These are phyloP conservation scores for Amiota mariae DNA, from an alignment of 2,888 invertebrate genomes.

Conservation along the genomic window DNA sequence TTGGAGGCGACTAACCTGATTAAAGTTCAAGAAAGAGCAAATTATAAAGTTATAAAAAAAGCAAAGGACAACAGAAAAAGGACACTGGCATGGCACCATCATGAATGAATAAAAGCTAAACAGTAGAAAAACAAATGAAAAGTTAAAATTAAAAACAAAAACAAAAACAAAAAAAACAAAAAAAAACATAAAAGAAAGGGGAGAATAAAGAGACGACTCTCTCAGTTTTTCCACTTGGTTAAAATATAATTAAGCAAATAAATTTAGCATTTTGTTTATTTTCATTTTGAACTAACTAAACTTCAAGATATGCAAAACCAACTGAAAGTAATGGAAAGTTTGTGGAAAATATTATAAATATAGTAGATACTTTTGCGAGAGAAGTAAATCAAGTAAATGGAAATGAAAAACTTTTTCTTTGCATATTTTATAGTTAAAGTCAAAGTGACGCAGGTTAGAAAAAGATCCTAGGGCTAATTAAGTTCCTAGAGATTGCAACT, in stretches of 20 bases:
- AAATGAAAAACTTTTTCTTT: slow-evolving; percentile 17
- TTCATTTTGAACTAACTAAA: no score
- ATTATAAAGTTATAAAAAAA: slow-evolving; percentile 60
- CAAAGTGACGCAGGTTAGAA: slow-evolving; percentile 8
- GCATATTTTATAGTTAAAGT: background rate
- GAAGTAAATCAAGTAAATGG: slow-evolving; percentile 5
- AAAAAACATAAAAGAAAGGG: background rate
- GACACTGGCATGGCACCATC: slow-evolving; percentile 48
- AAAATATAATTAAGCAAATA: slow-evolving; percentile 15
- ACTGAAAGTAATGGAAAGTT: background rate
- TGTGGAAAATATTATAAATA: slow-evolving; percentile 3
- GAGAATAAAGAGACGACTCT: background rate
- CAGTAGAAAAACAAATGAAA: background rate
- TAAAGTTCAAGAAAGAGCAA: background rate
- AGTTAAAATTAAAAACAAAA: background rate
- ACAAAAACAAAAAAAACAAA: background rate
- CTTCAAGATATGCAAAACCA: no score
- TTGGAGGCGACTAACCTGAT: no score
- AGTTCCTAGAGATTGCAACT: background rate
- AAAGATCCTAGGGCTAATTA: slow-evolving; percentile 24
- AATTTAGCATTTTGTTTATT: no score
- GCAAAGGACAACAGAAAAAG: slow-evolving; percentile 61
- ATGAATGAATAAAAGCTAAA: background rate
- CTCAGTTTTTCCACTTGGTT: background rate
- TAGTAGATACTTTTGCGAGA: background rate